These are phyloP conservation scores for Pteronura brasiliensis DNA, from an alignment of 2,113 vertebrate genomes.

Conservation along the genomic window DNA sequence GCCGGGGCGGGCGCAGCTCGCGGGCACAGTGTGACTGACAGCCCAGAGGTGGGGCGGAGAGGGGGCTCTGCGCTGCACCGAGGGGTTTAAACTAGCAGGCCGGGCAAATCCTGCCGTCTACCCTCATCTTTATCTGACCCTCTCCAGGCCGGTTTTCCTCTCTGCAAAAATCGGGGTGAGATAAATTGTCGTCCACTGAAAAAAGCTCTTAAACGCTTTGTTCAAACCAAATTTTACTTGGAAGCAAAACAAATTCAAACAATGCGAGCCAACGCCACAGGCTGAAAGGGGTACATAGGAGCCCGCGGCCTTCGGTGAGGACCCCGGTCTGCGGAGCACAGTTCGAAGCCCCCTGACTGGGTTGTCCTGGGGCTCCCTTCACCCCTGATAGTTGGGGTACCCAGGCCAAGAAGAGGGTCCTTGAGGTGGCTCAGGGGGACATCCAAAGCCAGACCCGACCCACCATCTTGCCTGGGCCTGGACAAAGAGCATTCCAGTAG, in stretches of 20 bases:
- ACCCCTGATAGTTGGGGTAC: background rate
- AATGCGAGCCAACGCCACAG: accelerated
- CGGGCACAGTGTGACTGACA: background rate
- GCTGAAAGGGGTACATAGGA: accelerated
- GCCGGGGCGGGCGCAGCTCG: background rate
- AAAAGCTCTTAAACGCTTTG: background rate
- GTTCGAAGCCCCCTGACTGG: background rate
- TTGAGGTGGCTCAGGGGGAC: background rate
- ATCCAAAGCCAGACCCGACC: no score
- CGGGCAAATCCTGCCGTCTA: no score
- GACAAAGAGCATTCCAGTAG: background rate
- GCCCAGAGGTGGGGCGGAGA: background rate
- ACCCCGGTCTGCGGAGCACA: background rate
- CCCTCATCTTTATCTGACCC: background rate
- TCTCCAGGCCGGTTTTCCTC: background rate
- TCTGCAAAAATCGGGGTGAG: background rate
- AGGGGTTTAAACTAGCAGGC: background rate
- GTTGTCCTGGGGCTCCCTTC: background rate
- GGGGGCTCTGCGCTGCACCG: background rate
- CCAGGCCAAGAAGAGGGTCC: background rate
- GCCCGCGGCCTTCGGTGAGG: background rate
- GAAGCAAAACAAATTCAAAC: background rate
- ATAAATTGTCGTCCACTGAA: background rate
- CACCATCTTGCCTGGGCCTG: background rate
- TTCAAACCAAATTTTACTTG: background rate